A percentile compares a stretch with the other conserved stretches of the same genome.
phyloP scores from a whole-genome alignment of 2,113 vertebrate species.

The Elgaria multicarinata region DNA sequence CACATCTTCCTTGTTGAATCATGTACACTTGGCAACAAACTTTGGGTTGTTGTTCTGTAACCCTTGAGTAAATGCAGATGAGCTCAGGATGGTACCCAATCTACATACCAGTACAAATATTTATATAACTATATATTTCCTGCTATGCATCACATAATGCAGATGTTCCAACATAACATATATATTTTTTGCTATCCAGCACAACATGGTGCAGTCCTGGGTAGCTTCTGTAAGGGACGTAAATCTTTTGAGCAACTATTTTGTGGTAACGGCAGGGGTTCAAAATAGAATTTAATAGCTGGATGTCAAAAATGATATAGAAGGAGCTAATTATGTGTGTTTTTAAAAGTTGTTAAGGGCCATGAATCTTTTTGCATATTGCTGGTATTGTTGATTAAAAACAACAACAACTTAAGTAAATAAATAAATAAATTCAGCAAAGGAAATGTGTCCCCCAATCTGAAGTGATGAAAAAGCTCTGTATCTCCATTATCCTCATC shows the following conservation, averaged over 20 bases:
- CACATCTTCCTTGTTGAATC: not conserved
- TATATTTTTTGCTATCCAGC: not conserved
- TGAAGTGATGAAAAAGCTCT: constrained; percentile 1
- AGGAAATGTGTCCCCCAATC: not conserved
- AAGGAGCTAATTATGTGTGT: not conserved
- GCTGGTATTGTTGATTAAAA: not conserved
- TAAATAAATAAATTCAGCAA: not conserved
- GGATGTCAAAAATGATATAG: not conserved
- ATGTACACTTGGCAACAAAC: not conserved
- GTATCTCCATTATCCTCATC: not conserved
- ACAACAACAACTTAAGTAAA: not conserved
- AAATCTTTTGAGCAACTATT: not conserved
- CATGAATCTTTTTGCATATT: not conserved
- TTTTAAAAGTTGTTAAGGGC: not conserved
- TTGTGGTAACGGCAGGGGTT: not conserved
- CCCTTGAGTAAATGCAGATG: not conserved
- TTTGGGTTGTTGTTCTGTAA: not conserved
- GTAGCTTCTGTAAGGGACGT: not conserved
- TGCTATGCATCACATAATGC: not conserved
- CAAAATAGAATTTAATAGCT: not conserved
- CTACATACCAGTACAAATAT: not conserved
- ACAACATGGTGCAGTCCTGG: not conserved
- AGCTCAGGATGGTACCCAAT: not conserved
- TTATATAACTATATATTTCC: not conserved
- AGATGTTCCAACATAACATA: not conserved